These are phyloP conservation scores for Trematomus loennbergii DNA, from an alignment of 2,113 vertebrate genomes.

Conservation along the genomic window DNA sequence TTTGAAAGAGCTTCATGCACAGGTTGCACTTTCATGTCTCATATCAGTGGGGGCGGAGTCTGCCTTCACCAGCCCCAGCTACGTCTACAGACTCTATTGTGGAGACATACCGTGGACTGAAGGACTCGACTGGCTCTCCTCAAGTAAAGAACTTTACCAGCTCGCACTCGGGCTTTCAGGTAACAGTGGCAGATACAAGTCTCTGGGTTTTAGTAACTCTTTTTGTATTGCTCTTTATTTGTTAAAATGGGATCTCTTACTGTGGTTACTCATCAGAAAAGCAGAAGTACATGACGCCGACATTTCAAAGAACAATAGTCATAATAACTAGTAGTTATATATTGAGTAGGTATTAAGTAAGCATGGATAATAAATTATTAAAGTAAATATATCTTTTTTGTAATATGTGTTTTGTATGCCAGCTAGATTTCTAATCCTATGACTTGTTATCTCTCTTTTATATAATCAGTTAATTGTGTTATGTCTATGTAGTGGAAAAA, in stretches of 20 bases:
- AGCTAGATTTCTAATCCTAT: too few relatives aligned
- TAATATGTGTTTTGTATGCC: too few relatives aligned
- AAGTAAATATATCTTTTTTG: too few relatives aligned
- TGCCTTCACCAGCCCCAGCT: constrained; percentile 87
- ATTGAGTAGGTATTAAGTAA: too few relatives aligned
- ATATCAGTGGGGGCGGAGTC: constrained; percentile 90
- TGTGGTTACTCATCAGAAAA: too few relatives aligned
- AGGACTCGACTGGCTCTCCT: constrained; percentile 92
- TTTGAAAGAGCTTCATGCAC: constrained; percentile 89
- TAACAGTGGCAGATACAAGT: constrained; percentile 72
- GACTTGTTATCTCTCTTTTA: too few relatives aligned
- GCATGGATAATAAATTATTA: too few relatives aligned
- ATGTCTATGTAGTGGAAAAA: not conserved
- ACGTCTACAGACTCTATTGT: constrained; percentile 91
- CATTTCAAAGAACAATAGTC: too few relatives aligned
- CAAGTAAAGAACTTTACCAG: constrained; percentile 93
- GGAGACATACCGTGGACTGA: constrained; percentile 92
- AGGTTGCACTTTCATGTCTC: constrained; percentile 90
- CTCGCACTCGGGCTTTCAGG: constrained; percentile 95
- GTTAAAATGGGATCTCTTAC: too few relatives aligned
- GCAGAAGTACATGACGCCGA: too few relatives aligned
- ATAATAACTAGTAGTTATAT: too few relatives aligned
- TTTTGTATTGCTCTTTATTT: too few relatives aligned
- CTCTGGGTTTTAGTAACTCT: not conserved
- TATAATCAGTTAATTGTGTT: not conserved